Evolutionary conservation across 2,888 invertebrate genomes (phyloP), one percentile per base, ranked within the genome.

Genomic region (Drosophila atroscutellata): DNA sequence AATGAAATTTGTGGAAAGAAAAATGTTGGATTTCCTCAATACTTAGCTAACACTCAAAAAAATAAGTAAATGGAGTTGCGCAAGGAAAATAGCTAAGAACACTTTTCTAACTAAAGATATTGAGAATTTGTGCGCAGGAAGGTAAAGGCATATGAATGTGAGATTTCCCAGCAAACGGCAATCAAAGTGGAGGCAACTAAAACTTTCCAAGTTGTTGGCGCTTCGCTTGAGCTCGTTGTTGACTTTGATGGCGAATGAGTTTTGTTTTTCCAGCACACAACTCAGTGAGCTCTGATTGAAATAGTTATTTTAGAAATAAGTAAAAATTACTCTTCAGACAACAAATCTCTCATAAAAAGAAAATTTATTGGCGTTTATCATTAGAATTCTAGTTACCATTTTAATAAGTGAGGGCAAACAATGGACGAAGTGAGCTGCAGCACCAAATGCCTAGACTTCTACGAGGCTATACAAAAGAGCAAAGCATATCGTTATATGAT

Each of bases 241-340:
- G 66, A 60, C 61, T 69, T 71, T 74, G 55, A 57, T 49, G 47
- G 52, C 52, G 47, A 73, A 55, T 63, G 51, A 59, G 52, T 50
- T 65, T 77, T 66, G 49, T 34, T 66, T 49, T 51, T 36, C 42
- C 50, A 24, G 52, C 50, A 54, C 64, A 51, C 36, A 79, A 69
- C 74, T 42, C 24, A 85, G 80, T 77, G 56, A 51, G 64, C 82
- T 80, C 61, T 77, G 68, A 68, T 82, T 59, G 75, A 64, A 83
- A 75, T 81, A 73, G 67, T 80, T 80, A 37, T 68, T 73, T 73
- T 54, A 54, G 28, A 50, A 50, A n/a, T 28, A 28, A 18, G 8
- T 15, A 20, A 42, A 45, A 57, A 32, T 32, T 18, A 20, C 24
- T 32, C 9, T 36, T 51, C 18, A 20, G 50, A 20, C 3, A 36